These are phyloP conservation scores for Rhadinocentrus ornatus DNA, from an alignment of 2,797 vertebrate species.

Conservation along the genomic window DNA sequence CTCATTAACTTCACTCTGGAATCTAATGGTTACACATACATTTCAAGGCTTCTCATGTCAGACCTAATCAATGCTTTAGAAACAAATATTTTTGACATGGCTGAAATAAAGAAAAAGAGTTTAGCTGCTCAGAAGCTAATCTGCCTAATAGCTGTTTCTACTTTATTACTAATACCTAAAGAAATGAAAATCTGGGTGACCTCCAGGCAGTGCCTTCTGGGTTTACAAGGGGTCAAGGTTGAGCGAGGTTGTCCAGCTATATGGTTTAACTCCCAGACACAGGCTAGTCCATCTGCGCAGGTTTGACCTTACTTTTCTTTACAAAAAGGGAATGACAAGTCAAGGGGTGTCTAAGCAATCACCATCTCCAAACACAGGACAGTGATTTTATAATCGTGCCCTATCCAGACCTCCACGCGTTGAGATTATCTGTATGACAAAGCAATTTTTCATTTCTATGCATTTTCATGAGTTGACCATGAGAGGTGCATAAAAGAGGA, in stretches of 20 bases:
- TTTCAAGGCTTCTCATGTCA: conserved; percentile 44
- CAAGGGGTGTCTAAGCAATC: conserved; percentile 49
- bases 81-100: conserved; percentile 56
- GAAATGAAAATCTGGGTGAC: conserved; percentile 47
- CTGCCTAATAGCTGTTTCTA: conserved; percentile 29
- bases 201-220: conserved; percentile 24
- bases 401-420: conserved; percentile 72
- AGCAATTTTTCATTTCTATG: conserved; percentile 71
- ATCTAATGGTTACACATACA: conserved; percentile 51
- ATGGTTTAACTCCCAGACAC: conserved; percentile 45
- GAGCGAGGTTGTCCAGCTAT: conserved; percentile 51
- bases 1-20: conserved; percentile 31
- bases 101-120: conserved; percentile 47
- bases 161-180: conserved; percentile 32
- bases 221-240: conserved; percentile 65
- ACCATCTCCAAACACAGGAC: conserved; percentile 52
- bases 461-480: conserved; percentile 79
- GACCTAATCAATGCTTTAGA: conserved; percentile 40
- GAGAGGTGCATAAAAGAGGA: conserved; percentile 72
- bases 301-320: conserved; percentile 75
- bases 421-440: conserved; percentile 80
- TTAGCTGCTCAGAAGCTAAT: conserved; percentile 18
- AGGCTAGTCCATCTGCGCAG: conserved; percentile 67
- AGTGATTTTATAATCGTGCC: conserved; percentile 70
- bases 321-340: conserved; percentile 61